A percentile compares a stretch with the other conserved stretches of the same genome.
These are phyloP conservation scores for Camarhynchus parvulus DNA, from an alignment of 2,113 vertebrate species.

Conservation along the genomic window DNA sequence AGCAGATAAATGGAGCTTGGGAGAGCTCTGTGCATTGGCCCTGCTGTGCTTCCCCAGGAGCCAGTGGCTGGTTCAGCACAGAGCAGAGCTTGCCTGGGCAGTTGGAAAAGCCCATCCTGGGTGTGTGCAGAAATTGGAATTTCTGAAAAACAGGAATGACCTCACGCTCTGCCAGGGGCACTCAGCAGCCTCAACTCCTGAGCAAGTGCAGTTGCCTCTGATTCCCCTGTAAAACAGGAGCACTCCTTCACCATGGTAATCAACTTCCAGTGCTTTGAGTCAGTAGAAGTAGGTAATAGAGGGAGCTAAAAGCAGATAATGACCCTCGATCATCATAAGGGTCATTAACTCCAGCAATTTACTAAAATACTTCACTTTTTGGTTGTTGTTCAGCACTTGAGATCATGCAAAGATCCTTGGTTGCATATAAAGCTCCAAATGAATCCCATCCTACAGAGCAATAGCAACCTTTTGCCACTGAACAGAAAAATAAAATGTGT, in stretches of 20 bases:
- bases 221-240: not conserved
- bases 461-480: not conserved
- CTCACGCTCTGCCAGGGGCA: not conserved
- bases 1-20: not conserved
- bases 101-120: not conserved
- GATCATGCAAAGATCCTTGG: not conserved
- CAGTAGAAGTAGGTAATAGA: not conserved
- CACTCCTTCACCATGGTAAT: not conserved
- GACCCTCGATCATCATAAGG: not conserved
- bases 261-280: not conserved
- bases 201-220: not conserved
- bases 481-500: not conserved
- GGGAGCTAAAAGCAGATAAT: not conserved
- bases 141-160: not conserved
- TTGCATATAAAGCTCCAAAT: not conserved
- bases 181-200: not conserved
- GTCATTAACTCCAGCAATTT: conserved; percentile 32
- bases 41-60: not conserved
- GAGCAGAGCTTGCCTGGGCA: not conserved
- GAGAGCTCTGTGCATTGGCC: not conserved
- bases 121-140: not conserved
- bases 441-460: not conserved
- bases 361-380: not conserved
- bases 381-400: not conserved
- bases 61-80: not conserved